Evolutionary conservation across 2,797 vertebrate species (phyloP).

Genomic region (Morus bassanus): DNA sequence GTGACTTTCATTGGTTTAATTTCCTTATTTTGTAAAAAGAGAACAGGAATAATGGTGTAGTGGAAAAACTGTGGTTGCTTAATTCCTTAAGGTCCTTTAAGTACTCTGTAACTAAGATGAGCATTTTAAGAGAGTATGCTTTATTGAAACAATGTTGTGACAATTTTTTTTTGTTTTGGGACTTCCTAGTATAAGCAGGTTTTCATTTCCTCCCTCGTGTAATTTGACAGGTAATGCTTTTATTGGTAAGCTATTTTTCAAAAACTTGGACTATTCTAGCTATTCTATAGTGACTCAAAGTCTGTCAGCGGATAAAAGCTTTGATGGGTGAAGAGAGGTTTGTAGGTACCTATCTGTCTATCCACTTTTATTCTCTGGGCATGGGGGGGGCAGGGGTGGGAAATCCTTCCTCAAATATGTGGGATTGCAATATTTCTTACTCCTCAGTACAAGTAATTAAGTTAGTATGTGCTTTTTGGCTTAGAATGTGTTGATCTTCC

Average conservation of each 20-base stretch:
- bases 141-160: neutral
- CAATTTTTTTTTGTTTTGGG: neutral
- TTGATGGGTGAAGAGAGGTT: neutral
- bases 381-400: neutral
- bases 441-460: neutral
- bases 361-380: neutral
- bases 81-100: neutral
- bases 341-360: neutral
- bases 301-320: neutral
- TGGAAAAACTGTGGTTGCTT: neutral
- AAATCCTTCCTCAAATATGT: rapidly evolving
- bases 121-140: rapidly evolving
- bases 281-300: neutral
- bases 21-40: neutral
- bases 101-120: neutral
- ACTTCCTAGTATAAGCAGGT: neutral
- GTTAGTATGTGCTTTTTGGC: neutral
- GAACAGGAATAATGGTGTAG: neutral
- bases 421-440: neutral
- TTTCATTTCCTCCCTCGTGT: neutral
- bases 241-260: neutral
- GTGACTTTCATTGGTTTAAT: neutral
- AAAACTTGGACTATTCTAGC: neutral
- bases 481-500: neutral
- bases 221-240: neutral